These are phyloP conservation scores for Magallana gigas DNA, from an alignment of 1,140 invertebrate genomes.

Conservation along the genomic window DNA sequence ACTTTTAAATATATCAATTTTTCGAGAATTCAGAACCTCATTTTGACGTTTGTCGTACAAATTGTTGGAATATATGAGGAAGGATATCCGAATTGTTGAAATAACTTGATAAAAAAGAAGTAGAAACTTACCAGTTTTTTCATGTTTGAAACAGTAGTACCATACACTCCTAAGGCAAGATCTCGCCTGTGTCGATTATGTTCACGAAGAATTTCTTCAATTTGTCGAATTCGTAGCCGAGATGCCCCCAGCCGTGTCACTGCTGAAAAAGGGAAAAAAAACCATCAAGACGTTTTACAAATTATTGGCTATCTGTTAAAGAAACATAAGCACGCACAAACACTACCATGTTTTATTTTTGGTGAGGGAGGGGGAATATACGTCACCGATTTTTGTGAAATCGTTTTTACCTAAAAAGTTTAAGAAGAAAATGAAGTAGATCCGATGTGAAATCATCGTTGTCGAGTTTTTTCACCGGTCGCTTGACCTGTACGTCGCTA, in stretches of 20 bases:
- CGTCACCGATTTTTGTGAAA: too few species aligned
- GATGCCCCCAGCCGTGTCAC: slow-evolving; percentile 10
- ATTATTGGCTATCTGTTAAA: too few species aligned
- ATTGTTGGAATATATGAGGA: too few species aligned
- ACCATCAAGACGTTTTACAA: too few species aligned
- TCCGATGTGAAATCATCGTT: slow-evolving; percentile 9
- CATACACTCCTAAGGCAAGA: neutral
- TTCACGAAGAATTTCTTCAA: slow-evolving; percentile 18
- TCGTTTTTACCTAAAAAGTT: neutral
- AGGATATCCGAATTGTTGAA: too few species aligned
- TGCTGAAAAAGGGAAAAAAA: neutral
- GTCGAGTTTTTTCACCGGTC: neutral
- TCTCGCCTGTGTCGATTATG: slow-evolving; percentile 4
- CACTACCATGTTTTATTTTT: too few species aligned
- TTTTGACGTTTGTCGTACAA: too few species aligned
- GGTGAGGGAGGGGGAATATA: too few species aligned
- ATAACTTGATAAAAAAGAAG: too few species aligned
- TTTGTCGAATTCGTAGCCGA: slow-evolving; percentile 34
- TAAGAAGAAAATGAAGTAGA: slow-evolving; percentile 9
- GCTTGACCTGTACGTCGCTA: neutral
- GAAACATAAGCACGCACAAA: too few species aligned
- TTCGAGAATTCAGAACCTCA: too few species aligned
- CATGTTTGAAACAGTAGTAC: slow-evolving; percentile 8
- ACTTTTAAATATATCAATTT: too few species aligned
- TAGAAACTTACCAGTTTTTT: neutral